Evolutionary conservation across 2,797 vertebrate genomes (phyloP), one percentile per base, ranked within the genome.

Genomic region (Ciconia nigra): DNA sequence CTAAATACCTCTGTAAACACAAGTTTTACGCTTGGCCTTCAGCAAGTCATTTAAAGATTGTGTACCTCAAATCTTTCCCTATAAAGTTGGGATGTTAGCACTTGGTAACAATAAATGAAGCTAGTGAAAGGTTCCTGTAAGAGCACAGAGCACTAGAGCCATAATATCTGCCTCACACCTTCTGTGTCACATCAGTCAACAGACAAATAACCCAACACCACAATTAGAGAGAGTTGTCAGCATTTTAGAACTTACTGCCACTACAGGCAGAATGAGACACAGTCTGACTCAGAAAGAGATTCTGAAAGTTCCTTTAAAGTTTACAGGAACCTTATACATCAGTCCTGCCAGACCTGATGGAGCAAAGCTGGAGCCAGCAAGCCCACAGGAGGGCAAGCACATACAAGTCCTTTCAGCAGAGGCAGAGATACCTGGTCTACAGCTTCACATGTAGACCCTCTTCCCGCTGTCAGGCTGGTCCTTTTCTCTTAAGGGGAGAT

Each of bases 351-450:
- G 19, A 86, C 18, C 3, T 35, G 16, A 61, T 41, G 31, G 11
- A 84, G 52, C 31, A 61, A 90, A 89, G 7, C 57, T 31, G n/a
- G 44, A 89, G 54, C 18, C 31, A 66, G 46, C 25, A 66, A 79
- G 29, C 9, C 25, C 18, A 28, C 0, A 0, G n/a, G 18, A 70
- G 19, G 16, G 39, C 6, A 70, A 77, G 13, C 8, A 80, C n/a
- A 18, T 25, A 22, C 1, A 0, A 70, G 28, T 47, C 33, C 17
- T 65, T 78, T 42, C 24, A 16, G 58, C 15, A 54, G 24, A 54
- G 28, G 21, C 22, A 79, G 29, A 76, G n/a, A 39, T 58, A 67
- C 8, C 13, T 47, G 24, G 9, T 73, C 25, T 42, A 63, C 42
- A 63, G 17, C 35, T 49, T 78, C 70, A 70, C 12, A 9, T 0